A percentile compares a stretch with the other conserved stretches of the same genome.
These are phyloP conservation scores for Iselma pallidipennis DNA, from an alignment of 2,888 invertebrate genomes.

Conservation along the genomic window DNA sequence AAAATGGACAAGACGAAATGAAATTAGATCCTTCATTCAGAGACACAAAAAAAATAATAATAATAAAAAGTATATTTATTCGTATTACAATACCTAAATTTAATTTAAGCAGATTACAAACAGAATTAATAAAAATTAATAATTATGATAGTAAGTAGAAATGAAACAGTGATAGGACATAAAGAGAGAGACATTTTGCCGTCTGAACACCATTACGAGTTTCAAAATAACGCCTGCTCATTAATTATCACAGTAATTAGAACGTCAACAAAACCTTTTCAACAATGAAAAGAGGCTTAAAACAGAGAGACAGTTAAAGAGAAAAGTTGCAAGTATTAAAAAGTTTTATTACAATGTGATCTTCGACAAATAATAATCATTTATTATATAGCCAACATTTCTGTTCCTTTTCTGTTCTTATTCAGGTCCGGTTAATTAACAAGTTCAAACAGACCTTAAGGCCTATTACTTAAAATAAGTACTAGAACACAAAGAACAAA, in stretches of 20 bases:
- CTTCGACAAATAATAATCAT: constrained; percentile 30
- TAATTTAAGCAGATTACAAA: constrained; percentile 10
- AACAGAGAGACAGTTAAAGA: constrained; percentile 2
- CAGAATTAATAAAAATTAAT: too few species aligned
- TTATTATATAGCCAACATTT: constrained; percentile 20
- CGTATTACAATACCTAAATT: constrained; percentile 13
- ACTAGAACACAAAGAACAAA: constrained; percentile 33
- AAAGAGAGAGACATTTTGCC: not conserved
- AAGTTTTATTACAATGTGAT: constrained; percentile 31
- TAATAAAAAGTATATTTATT: constrained; percentile 3
- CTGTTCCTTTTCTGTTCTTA: too few species aligned
- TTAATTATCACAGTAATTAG: constrained; percentile 21
- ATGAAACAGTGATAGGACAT: not conserved
- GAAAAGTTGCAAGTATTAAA: constrained; percentile 20
- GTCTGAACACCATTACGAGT: not conserved
- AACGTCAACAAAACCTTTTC: constrained; percentile 11
- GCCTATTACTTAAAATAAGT: not conserved
- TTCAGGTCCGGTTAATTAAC: constrained; percentile 35
- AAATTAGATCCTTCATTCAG: not conserved
- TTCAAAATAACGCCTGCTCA: constrained; percentile 9
- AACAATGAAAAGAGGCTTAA: not conserved
- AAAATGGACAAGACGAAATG: not conserved
- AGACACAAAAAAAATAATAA: constrained; percentile 5
- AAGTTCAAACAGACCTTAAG: constrained; percentile 33
- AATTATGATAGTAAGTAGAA: not conserved